A percentile compares a stretch with the other conserved stretches of the same genome.
Conservation (phyloP, 1,140 invertebrate species). For the Halictus rubicundus region DNA sequence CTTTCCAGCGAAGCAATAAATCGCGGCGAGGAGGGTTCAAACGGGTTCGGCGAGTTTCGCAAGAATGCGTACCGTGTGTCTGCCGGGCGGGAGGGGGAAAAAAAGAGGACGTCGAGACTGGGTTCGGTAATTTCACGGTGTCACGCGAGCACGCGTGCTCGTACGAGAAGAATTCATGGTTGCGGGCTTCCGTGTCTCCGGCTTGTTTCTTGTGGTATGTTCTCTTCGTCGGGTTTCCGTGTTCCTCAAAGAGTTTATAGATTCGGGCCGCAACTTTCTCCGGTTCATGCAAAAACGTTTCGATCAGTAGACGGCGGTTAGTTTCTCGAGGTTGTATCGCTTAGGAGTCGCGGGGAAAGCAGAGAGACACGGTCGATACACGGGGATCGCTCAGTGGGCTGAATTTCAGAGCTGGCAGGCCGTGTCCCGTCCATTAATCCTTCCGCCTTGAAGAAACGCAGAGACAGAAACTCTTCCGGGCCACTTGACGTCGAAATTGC, state of each 20-base stretch:
- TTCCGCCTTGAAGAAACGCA: conserved; percentile 8
- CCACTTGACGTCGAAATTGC: conserved; percentile 52
- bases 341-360: too few relatives aligned
- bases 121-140: conserved; percentile 50
- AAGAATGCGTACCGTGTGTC: conserved; percentile 40
- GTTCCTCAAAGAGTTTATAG: conserved; percentile 13
- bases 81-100: conserved; percentile 1
- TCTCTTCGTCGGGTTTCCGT: neutral
- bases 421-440: conserved; percentile 24
- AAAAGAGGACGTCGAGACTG: neutral
- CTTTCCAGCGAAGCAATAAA: neutral
- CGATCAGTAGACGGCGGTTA: neutral
- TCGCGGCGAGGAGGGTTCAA: neutral
- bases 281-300: neutral
- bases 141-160: conserved; percentile 55
- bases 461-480: conserved; percentile 32
- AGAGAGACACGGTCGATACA: too few relatives aligned
- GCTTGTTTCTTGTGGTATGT: neutral
- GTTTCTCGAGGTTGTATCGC: neutral
- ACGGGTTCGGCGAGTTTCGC: neutral
- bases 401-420: conserved; percentile 2
- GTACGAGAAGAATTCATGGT: neutral
- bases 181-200: neutral
- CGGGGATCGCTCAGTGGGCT: too few relatives aligned
- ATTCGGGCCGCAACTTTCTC: too few relatives aligned